Percentiles rank a stretch among this genome's conserved stretches.
These are phyloP conservation scores for Lysandra bellargus DNA, from an alignment of 2,888 invertebrate genomes.

Conservation along the genomic window DNA sequence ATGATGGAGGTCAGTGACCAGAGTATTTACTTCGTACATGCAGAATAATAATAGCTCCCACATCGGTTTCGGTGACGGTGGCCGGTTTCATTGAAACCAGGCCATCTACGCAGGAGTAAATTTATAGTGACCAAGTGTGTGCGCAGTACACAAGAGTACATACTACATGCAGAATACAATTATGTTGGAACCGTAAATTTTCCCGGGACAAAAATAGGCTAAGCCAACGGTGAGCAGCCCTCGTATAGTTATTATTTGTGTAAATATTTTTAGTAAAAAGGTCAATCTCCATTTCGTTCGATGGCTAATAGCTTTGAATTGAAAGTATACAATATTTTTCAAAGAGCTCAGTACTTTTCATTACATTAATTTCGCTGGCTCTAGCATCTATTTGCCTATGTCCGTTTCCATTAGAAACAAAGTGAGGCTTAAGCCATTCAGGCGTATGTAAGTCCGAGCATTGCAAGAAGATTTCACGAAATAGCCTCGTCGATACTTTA, in stretches of 20 bases:
- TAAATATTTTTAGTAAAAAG: background rate
- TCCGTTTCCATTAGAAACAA: constrained; percentile 25
- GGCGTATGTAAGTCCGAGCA: constrained; percentile 26
- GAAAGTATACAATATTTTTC: constrained; percentile 22
- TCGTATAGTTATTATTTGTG: background rate
- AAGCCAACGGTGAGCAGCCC: too few species aligned
- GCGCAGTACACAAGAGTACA: too few species aligned
- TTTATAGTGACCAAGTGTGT: too few species aligned
- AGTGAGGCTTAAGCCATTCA: constrained; percentile 5
- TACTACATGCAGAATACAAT: too few species aligned
- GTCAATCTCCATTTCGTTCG: background rate
- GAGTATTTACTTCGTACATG: too few species aligned
- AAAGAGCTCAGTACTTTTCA: constrained; percentile 25
- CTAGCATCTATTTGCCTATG: constrained; percentile 6
- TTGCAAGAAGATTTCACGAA: constrained; percentile 18
- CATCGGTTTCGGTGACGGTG: too few species aligned
- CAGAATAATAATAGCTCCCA: too few species aligned
- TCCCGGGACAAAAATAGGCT: too few species aligned
- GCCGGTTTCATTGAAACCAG: too few species aligned
- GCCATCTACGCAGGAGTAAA: too few species aligned
- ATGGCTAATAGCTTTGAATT: constrained; percentile 2
- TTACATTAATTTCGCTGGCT: constrained; percentile 14
- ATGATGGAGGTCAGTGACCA: too few species aligned
- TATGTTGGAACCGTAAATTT: too few species aligned
- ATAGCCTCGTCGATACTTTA: constrained; percentile 9